Evolutionary conservation across 2,888 invertebrate species (phyloP).

Genomic region (Oasisia sp.): DNA sequence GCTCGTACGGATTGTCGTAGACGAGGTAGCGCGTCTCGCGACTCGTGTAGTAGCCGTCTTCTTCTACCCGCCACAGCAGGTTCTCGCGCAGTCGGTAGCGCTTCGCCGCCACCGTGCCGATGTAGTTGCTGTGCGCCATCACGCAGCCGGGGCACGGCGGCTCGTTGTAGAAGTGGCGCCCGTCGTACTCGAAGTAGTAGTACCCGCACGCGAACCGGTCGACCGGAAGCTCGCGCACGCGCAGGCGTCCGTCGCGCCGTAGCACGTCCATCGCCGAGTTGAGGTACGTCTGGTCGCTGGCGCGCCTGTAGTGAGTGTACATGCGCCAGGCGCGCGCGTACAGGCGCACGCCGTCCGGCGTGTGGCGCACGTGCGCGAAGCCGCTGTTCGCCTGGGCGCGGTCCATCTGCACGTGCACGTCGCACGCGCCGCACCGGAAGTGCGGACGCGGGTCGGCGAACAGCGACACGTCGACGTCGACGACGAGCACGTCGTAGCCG

Average conservation of each 20-base stretch:
- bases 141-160: constrained; percentile 38
- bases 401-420: constrained; percentile 41
- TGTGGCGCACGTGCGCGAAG: constrained; percentile 37
- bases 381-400: constrained; percentile 39
- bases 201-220: constrained; percentile 39
- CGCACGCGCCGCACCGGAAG: constrained; percentile 39
- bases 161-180: constrained; percentile 36
- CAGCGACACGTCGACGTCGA: constrained; percentile 40
- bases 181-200: constrained; percentile 40
- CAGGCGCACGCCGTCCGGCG: constrained; percentile 27
- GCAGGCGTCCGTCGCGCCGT: constrained; percentile 22
- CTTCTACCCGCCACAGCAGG: constrained; percentile 40
- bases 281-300: constrained; percentile 40
- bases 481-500: constrained; percentile 34
- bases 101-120: constrained; percentile 40
- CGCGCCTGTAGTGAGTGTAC: constrained; percentile 33
- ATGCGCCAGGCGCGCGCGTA: constrained; percentile 37
- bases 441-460: constrained; percentile 41
- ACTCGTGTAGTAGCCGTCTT: constrained; percentile 38
- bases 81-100: constrained; percentile 42
- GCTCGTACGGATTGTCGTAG: constrained; percentile 40
- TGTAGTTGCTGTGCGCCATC: constrained; percentile 44
- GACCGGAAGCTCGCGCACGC: constrained; percentile 29
- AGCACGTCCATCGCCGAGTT: constrained; percentile 35
- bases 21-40: constrained; percentile 34